phyloP scores from a whole-genome alignment of 2,888 invertebrate genomes.

The Andrena trimmerana region DNA sequence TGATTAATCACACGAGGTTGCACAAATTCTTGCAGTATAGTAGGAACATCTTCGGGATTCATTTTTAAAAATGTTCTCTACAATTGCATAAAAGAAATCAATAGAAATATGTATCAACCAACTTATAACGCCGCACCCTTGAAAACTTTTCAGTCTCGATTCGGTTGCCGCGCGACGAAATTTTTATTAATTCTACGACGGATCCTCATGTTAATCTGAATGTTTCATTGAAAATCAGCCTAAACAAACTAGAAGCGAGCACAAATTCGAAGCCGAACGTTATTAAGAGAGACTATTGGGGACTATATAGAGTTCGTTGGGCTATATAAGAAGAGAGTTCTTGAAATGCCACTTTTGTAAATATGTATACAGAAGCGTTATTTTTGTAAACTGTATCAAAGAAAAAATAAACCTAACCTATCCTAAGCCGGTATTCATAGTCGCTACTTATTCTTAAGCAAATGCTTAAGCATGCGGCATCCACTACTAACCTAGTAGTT shows the following conservation, averaged over 20 bases:
- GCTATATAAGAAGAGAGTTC: too few species aligned
- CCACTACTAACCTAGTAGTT: too few species aligned
- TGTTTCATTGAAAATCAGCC: background rate
- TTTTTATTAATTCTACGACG: background rate
- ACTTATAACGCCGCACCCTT: background rate
- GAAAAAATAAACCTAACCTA: too few species aligned
- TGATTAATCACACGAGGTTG: conserved; percentile 92
- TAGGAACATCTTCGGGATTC: conserved; percentile 36
- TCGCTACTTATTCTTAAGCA: too few species aligned
- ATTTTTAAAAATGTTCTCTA: conserved; percentile 9
- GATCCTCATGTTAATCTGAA: background rate
- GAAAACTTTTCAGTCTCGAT: conserved; percentile 1
- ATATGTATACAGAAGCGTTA: too few species aligned
- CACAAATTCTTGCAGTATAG: conserved; percentile 50
- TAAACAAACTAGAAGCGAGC: background rate
- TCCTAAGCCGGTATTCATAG: too few species aligned
- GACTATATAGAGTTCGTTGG: too few species aligned
- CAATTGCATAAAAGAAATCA: background rate
- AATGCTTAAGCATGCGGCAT: too few species aligned
- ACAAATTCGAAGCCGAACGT: too few species aligned
- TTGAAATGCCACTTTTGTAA: too few species aligned
- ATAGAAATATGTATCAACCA: background rate
- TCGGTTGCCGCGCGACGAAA: conserved; percentile 51
- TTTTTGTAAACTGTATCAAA: too few species aligned
- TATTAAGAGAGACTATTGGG: too few species aligned